Conservation (phyloP, 2,113 vertebrate species). For the Rousettus leschenaultii region DNA sequence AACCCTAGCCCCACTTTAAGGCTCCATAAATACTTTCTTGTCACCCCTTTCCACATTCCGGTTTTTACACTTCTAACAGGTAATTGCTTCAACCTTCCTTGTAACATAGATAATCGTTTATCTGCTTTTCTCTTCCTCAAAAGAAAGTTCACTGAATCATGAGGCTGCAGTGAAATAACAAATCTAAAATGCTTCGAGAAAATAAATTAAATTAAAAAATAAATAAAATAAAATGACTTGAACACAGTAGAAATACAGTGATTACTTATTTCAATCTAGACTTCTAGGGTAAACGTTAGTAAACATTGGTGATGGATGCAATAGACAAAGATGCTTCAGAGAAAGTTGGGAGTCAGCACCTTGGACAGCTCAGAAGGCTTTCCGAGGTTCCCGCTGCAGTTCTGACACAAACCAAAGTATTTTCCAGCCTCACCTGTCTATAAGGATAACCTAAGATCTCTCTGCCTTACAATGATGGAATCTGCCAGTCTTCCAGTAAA, state of each 20-base stretch:
- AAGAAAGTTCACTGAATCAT: not conserved
- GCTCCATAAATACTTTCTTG: not conserved
- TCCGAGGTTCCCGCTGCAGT: accelerated
- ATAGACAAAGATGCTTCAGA: not conserved
- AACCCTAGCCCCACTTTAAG: not conserved
- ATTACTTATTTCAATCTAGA: not conserved
- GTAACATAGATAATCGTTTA: not conserved
- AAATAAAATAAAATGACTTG: not conserved
- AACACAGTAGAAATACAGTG: not conserved
- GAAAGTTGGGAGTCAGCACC: not conserved
- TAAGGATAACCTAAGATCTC: not conserved
- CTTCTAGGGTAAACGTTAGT: not conserved
- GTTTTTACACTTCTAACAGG: constrained; percentile 8
- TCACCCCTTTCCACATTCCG: not conserved
- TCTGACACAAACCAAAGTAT: not conserved
- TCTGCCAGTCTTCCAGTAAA: not conserved
- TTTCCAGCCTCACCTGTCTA: not conserved
- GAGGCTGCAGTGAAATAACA: not conserved
- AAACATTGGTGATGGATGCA: not conserved
- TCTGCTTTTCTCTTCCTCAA: constrained; percentile 4
- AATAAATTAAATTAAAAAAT: not conserved
- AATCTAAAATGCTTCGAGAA: not conserved
- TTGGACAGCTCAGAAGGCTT: not conserved
- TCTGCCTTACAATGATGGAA: not conserved
- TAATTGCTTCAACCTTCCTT: not conserved